These are phyloP conservation scores for Byasa hedistus DNA, from an alignment of 2,888 invertebrate species.

Conservation along the genomic window DNA sequence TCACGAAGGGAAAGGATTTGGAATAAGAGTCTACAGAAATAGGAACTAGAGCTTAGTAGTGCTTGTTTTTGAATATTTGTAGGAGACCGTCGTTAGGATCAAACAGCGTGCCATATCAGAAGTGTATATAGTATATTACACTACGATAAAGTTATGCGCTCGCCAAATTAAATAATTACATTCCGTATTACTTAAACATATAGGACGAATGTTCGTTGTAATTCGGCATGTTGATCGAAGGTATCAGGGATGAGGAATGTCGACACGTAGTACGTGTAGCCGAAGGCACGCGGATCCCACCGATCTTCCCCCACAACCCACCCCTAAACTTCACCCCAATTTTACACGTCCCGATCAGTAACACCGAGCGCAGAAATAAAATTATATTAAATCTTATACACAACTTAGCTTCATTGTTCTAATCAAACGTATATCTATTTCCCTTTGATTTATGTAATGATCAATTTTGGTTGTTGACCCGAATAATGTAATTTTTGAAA, in stretches of 20 bases:
- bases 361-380: slow-evolving; percentile 12
- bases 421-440: not conserved
- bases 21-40: too few species aligned
- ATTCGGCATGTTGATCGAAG: slow-evolving; percentile 34
- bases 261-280: slow-evolving; percentile 40
- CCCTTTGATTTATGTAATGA: not conserved
- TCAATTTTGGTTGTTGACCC: not conserved
- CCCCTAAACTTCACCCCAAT: not conserved
- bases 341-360: not conserved
- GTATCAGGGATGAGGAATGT: slow-evolving; percentile 40
- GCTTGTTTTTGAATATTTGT: too few species aligned
- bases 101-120: too few species aligned
- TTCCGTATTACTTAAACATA: slow-evolving; percentile 3
- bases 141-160: too few species aligned
- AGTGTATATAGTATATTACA: too few species aligned
- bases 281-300: slow-evolving; percentile 39
- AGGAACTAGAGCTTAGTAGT: too few species aligned
- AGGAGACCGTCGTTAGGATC: too few species aligned
- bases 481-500: too few species aligned
- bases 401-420: not conserved
- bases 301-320: slow-evolving; percentile 15
- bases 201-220: slow-evolving; percentile 35
- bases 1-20: too few species aligned
- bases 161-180: too few species aligned
- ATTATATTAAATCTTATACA: not conserved